Evolutionary conservation across 2,797 vertebrate genomes (phyloP).

Genomic region (Myiotriccus ornatus): DNA sequence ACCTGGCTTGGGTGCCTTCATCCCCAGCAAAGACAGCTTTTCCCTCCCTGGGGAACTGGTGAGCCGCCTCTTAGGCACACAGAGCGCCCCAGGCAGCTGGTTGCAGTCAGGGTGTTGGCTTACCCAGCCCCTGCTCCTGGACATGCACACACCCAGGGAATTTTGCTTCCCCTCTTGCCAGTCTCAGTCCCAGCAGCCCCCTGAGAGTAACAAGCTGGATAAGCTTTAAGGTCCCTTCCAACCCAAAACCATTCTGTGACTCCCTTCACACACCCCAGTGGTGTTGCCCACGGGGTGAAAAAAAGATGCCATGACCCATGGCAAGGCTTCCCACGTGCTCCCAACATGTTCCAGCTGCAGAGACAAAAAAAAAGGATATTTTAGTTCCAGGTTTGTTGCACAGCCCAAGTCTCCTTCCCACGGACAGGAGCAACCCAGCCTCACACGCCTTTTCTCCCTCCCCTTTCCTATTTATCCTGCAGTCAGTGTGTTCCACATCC

Average conservation of each 20-base stretch:
- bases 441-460: neutral
- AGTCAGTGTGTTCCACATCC: neutral
- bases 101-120: neutral
- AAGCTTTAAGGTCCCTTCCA: neutral
- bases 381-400: accelerated
- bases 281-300: neutral
- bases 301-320: accelerated
- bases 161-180: neutral
- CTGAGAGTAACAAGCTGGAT: neutral
- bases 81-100: neutral
- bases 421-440: neutral
- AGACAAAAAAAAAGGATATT: neutral
- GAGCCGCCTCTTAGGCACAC: neutral
- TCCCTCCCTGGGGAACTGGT: neutral
- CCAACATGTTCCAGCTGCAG: neutral
- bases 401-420: accelerated
- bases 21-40: neutral
- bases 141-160: neutral
- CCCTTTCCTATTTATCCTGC: neutral
- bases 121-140: slow-evolving; percentile 5
- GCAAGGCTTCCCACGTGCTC: neutral
- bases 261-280: accelerated
- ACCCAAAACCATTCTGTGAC: accelerated
- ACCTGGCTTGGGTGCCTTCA: neutral
- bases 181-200: neutral